Conservation (phyloP, 2,113 vertebrate genomes). For the Solea solea region DNA sequence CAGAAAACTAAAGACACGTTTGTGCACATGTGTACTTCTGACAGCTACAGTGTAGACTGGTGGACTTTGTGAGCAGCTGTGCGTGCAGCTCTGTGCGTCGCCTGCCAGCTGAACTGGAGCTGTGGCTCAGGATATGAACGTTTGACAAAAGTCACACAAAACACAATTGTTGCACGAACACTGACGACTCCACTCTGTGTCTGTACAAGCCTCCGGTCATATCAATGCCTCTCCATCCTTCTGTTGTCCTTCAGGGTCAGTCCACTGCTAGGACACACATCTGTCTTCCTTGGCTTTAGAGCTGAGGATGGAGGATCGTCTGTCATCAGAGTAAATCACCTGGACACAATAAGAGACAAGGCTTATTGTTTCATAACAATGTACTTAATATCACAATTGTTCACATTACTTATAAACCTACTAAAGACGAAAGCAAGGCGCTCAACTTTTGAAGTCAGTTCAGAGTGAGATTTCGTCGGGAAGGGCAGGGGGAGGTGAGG, state of each 20-base stretch:
- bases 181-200: conserved; percentile 42
- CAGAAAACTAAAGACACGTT: not conserved
- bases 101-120: conserved; percentile 45
- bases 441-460: too few species aligned
- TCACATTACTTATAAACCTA: not conserved
- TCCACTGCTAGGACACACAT: conserved; percentile 45
- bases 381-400: conserved; percentile 2
- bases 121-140: conserved; percentile 57
- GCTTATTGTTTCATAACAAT: conserved; percentile 11
- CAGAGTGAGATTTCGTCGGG: too few species aligned
- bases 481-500: too few species aligned
- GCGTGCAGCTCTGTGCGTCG: conserved; percentile 16
- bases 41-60: conserved; percentile 3
- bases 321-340: conserved; percentile 50
- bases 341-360: conserved; percentile 34
- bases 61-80: conserved; percentile 34
- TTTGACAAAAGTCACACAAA: conserved; percentile 45
- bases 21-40: not conserved
- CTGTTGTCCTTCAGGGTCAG: conserved; percentile 40
- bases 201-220: conserved; percentile 34
- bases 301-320: conserved; percentile 46
- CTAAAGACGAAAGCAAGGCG: too few species aligned
- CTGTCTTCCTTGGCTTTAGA: conserved; percentile 45
- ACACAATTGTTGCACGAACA: conserved; percentile 13
- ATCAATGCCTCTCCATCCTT: conserved; percentile 28